Conservation (phyloP, 2,797 vertebrate species). For the Gymnopithys bicolor region DNA sequence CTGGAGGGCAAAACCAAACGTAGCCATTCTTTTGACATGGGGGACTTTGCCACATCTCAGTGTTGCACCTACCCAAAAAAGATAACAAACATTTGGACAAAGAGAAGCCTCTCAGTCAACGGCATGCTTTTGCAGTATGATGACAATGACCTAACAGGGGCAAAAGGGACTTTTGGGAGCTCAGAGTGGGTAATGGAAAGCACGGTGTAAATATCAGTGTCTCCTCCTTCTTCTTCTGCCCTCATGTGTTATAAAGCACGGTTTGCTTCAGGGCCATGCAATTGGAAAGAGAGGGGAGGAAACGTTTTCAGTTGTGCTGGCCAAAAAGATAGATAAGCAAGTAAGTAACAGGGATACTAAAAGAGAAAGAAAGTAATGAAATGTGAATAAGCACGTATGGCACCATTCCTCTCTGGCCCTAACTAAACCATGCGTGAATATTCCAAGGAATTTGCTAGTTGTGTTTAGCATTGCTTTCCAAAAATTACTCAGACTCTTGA, state of each 20-base stretch:
- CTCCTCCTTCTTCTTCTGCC: not conserved
- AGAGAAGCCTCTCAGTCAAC: constrained; percentile 96
- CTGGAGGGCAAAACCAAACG: constrained; percentile 92
- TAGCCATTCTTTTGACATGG: constrained; percentile 98
- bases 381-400: constrained; percentile 47
- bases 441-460: constrained; percentile 57
- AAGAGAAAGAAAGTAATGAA: not conserved
- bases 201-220: constrained; percentile 86
- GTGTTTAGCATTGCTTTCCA: constrained; percentile 50
- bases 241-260: not conserved
- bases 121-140: constrained; percentile 96
- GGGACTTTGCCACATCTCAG: constrained; percentile 86
- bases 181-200: constrained; percentile 98
- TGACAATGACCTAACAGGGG: constrained; percentile 84
- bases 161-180: constrained; percentile 87
- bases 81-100: constrained; percentile 98
- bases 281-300: constrained; percentile 3
- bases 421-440: constrained; percentile 16
- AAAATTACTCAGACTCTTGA: constrained; percentile 24
- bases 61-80: constrained; percentile 89
- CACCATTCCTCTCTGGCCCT: constrained; percentile 18
- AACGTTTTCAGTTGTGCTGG: not conserved
- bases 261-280: constrained; percentile 29
- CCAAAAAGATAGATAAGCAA: constrained; percentile 32
- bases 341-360: not conserved